These are phyloP conservation scores for Drepanosiphum platanoidis DNA, from an alignment of 2,888 invertebrate genomes.

Conservation along the genomic window DNA sequence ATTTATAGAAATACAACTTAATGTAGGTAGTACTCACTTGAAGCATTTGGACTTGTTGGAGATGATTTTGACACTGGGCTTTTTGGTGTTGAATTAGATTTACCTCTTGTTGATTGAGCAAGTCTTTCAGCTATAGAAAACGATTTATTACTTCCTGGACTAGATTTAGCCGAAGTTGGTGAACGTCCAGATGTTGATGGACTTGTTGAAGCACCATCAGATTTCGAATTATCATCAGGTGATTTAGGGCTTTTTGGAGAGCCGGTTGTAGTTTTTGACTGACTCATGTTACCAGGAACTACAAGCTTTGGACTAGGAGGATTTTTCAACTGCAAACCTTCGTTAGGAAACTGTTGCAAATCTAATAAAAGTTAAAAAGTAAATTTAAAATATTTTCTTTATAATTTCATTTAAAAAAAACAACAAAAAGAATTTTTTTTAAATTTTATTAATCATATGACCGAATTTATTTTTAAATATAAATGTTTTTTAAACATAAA, in stretches of 20 bases:
- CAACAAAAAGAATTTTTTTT: no score
- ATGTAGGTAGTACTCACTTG: constrained; percentile 22
- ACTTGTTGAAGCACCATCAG: constrained; percentile 28
- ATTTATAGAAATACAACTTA: not conserved
- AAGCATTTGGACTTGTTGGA: constrained; percentile 37
- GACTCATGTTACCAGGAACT: constrained; percentile 54
- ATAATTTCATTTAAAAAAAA: no score
- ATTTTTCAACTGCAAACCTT: constrained; percentile 33
- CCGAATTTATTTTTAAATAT: no score
- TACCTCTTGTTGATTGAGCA: constrained; percentile 38
- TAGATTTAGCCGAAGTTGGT: constrained; percentile 46
- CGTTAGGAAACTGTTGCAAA: constrained; percentile 29
- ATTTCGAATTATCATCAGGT: constrained; percentile 42
- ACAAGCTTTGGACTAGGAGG: constrained; percentile 48
- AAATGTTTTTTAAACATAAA: no score
- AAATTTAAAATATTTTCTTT: not conserved
- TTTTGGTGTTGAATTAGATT: constrained; percentile 14
- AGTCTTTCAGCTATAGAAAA: constrained; percentile 43
- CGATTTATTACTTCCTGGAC: constrained; percentile 34
- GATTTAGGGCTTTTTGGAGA: constrained; percentile 52
- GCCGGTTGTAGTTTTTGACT: constrained; percentile 27
- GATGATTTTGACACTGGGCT: constrained; percentile 45
- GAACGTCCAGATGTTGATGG: constrained; percentile 31
- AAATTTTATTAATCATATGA: no score
- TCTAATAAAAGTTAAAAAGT: constrained; percentile 9